A percentile compares a stretch with the other conserved stretches of the same genome.
These are phyloP conservation scores for Stratiomys singularior DNA, from an alignment of 2,888 invertebrate species.

Conservation along the genomic window DNA sequence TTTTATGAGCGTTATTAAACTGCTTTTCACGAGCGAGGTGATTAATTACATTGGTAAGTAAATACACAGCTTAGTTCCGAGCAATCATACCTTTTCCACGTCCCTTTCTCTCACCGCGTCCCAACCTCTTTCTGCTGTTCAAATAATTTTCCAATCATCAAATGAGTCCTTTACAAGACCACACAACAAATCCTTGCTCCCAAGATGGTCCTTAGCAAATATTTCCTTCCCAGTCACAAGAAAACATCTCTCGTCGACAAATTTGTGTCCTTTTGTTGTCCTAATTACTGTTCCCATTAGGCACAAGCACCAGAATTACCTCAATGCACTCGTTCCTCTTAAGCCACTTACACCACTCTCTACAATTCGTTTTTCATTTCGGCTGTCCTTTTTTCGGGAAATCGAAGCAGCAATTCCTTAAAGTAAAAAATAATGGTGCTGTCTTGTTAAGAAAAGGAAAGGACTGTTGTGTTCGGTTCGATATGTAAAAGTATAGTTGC, in stretches of 20 bases:
- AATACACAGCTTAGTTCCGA: too few relatives aligned
- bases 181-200: background rate
- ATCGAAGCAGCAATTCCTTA: slow-evolving; percentile 44
- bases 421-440: slow-evolving; percentile 48
- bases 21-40: too few relatives aligned
- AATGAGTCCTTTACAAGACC: background rate
- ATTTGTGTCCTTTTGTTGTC: slow-evolving; percentile 28
- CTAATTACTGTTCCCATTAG: slow-evolving; percentile 27
- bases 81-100: too few relatives aligned
- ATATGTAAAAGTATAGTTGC: background rate
- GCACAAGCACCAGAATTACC: slow-evolving; percentile 37
- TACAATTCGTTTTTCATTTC: slow-evolving; percentile 17
- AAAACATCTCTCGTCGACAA: background rate
- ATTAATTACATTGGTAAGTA: too few relatives aligned
- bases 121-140: background rate
- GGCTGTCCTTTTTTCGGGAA: background rate
- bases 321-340: slow-evolving; percentile 1
- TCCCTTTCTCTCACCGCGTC: too few relatives aligned
- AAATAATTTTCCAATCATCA: background rate
- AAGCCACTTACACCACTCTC: background rate
- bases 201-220: background rate
- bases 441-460: slow-evolving; percentile 46
- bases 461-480: slow-evolving; percentile 7
- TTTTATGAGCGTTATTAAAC: too few relatives aligned
- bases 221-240: background rate